phyloP scores from a whole-genome alignment of 2,113 vertebrate species.

The Cyanocitta stelleri region DNA sequence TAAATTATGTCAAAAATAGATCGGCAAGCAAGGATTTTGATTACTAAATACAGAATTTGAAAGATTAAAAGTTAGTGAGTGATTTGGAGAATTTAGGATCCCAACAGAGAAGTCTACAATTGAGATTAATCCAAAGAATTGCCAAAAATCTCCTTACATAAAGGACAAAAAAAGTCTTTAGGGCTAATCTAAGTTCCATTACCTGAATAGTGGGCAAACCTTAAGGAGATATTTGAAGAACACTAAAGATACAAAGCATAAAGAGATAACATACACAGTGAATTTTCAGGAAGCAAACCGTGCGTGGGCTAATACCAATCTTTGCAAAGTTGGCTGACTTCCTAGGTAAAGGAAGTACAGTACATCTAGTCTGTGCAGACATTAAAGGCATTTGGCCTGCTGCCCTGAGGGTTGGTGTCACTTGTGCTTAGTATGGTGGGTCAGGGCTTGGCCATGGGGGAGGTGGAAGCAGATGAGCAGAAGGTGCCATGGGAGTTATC shows the following conservation, averaged over 20 bases:
- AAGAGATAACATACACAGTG: neutral
- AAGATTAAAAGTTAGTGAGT: neutral
- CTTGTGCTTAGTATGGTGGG: neutral
- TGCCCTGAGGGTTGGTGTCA: neutral
- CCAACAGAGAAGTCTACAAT: neutral
- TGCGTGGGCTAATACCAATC: neutral
- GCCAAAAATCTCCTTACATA: neutral
- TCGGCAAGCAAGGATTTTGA: neutral
- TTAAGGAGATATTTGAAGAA: neutral
- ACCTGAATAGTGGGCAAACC: neutral
- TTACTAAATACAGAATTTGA: neutral
- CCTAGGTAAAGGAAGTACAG: constrained; percentile 21
- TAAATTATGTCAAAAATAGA: constrained; percentile 28
- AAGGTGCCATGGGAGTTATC: neutral
- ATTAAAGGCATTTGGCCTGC: neutral
- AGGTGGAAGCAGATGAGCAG: neutral
- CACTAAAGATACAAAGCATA: neutral
- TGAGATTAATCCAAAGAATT: neutral
- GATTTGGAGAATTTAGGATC: neutral
- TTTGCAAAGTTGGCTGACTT: constrained; percentile 32
- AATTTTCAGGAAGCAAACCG: neutral
- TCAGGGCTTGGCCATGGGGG: neutral
- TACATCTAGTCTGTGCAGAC: neutral
- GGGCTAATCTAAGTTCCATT: neutral
- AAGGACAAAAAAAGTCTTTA: neutral